Conservation (phyloP, 1,140 invertebrate species). For the Neodiprion fabricii region DNA sequence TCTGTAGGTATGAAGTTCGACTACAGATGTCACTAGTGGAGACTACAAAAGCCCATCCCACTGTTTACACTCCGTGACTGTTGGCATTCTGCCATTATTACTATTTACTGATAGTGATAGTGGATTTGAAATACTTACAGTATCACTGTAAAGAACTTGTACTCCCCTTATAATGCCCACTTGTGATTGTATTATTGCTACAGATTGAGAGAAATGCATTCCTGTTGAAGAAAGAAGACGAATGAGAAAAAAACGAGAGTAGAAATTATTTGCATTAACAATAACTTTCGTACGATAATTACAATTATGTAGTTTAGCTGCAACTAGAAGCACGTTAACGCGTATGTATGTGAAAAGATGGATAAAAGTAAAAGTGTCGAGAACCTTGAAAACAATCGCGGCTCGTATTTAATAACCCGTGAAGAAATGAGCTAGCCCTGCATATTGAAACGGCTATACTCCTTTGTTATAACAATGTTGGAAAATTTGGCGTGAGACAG, state of each 20-base stretch:
- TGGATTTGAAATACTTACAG: slow-evolving; percentile 67
- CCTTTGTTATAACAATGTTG: not conserved
- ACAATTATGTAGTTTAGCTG: not conserved
- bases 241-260: not conserved
- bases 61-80: not conserved
- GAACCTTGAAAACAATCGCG: not conserved
- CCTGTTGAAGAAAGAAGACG: slow-evolving; percentile 70
- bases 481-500: not conserved
- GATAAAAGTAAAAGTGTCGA: not conserved
- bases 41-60: not conserved
- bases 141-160: slow-evolving; percentile 95
- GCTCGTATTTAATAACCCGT: not conserved
- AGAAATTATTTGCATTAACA: not conserved
- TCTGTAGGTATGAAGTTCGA: not conserved
- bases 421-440: not conserved
- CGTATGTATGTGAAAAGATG: not conserved
- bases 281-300: not conserved
- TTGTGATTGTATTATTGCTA: slow-evolving; percentile 93
- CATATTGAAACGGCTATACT: not conserved
- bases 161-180: slow-evolving; percentile 91
- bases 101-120: not conserved
- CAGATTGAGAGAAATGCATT: slow-evolving; percentile 97
- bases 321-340: not conserved
- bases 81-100: not conserved
- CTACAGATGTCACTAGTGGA: not conserved